A percentile compares a stretch with the other conserved stretches of the same genome.
Conservation (phyloP, 2,888 invertebrate genomes). For the Aromia moschata region DNA sequence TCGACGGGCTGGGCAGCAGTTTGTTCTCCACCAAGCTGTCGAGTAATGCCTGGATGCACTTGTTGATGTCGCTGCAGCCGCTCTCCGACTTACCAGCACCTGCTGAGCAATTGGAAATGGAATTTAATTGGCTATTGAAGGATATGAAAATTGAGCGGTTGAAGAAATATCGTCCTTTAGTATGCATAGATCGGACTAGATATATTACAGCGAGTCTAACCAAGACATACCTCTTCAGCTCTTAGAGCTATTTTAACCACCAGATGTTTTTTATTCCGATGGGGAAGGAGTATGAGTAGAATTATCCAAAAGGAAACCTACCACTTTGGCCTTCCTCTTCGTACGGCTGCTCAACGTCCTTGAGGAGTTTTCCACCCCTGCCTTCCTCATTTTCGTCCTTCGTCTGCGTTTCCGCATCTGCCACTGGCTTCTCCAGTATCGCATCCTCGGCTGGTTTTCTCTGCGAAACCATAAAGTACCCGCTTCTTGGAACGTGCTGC, state of each 20-base stretch:
- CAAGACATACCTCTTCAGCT: too few species aligned
- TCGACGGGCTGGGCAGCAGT: not conserved
- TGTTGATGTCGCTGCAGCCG: not conserved
- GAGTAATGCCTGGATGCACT: not conserved
- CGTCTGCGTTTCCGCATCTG: not conserved
- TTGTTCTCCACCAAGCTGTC: not conserved
- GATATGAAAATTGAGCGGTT: too few species aligned
- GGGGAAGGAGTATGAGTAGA: too few species aligned
- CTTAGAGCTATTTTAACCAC: too few species aligned
- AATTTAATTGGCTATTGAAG: too few species aligned
- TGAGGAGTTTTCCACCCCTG: not conserved
- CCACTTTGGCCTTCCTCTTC: not conserved
- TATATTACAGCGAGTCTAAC: too few species aligned
- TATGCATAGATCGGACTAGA: too few species aligned
- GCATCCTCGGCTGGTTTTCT: not conserved
- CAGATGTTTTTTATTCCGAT: too few species aligned
- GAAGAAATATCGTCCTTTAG: too few species aligned
- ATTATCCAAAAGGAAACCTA: too few species aligned
- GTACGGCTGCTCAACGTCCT: not conserved
- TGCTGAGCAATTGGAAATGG: too few species aligned
- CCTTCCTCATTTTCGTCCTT: not conserved
- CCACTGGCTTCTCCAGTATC: not conserved
- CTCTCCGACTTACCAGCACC: too few species aligned
- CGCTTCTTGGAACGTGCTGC: slow-evolving; percentile 4
- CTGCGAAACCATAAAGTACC: slow-evolving; percentile 26